Evolutionary conservation across 2,113 vertebrate species (phyloP), one percentile per base, ranked within the genome.

Genomic region (Nannospalax galili): DNA sequence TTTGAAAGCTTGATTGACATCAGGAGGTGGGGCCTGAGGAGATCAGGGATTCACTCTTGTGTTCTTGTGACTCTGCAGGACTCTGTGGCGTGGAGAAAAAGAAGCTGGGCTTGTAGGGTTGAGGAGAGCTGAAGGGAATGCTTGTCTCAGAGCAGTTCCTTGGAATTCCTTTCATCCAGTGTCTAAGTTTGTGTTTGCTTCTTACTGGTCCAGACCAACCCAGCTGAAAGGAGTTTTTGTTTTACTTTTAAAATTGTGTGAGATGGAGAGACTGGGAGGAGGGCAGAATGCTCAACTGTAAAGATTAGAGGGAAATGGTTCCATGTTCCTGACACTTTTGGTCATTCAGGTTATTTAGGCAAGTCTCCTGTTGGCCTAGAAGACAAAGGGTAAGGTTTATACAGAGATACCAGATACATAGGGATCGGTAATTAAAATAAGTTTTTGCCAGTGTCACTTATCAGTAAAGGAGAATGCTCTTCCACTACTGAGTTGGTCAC

Each of bases 271-370:
- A 24, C 35, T 16, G 28, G 9, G 16, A 67, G 35, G 30, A 14
- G 30, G 17, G 7, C 26, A 16, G 14, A n/a, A 2, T 35, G 4
- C 32, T 73, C 40, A 73, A 58, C 52, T 65, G 26, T 64, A 40
- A 85, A 40, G 26, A 86, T 73, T 77, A 92, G 37, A 88, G 89
- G 60, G 28, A 19, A 48, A 35, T 4, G 20, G 52, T 77, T 69
- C 58, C 9, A 30, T 82, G 88, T 92, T 88, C 42, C 60, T 85
- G 45, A 75, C 73, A 79, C 67, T 94, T 88, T 85, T 84, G 40
- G 52, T 60, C 70, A 58, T 93, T 90, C n/a, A n/a, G 19, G 48
- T 96, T 45, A 92, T 91, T 87, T 72, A 94, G 78, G 56, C 14
- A 96, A 77, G 14, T 87, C 32, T 90, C 30, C 32, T 40, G 16